Evolutionary conservation across 1,140 invertebrate species (phyloP).

Genomic region (Sarcophaga bullata): DNA sequence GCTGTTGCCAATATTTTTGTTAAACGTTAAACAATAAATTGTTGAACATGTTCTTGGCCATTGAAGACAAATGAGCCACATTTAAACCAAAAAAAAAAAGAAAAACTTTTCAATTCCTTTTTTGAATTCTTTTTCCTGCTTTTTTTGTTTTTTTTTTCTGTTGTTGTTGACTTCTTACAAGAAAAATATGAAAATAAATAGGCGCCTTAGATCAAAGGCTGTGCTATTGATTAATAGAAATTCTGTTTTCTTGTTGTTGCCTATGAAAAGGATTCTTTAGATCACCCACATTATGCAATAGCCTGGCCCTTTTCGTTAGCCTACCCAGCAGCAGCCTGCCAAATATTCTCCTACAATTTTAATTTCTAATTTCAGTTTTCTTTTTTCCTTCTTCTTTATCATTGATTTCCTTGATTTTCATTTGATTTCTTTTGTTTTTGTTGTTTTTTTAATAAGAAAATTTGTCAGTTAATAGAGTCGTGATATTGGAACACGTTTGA

Average conservation of each 20-base stretch:
- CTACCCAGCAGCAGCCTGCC: no score
- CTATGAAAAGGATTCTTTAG: neutral
- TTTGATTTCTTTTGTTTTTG: neutral
- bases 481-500: neutral
- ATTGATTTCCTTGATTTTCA: neutral
- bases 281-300: slow-evolving; percentile 9
- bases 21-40: neutral
- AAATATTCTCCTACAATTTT: no score
- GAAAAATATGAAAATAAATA: no score
- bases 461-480: slow-evolving; percentile 24
- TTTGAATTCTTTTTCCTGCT: neutral
- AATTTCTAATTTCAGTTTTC: no score
- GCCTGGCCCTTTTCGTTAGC: no score
- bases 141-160: no score
- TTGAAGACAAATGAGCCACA: neutral
- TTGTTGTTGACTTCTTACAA: no score
- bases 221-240: neutral
- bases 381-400: neutral
- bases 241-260: neutral
- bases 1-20: no score
- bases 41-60: neutral
- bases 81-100: neutral
- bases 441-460: neutral
- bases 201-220: neutral
- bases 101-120: neutral